Percentiles rank a stretch among this genome's conserved stretches.
Evolutionary conservation across 2,113 vertebrate genomes (phyloP).

Genomic region (Pithys albifrons): DNA sequence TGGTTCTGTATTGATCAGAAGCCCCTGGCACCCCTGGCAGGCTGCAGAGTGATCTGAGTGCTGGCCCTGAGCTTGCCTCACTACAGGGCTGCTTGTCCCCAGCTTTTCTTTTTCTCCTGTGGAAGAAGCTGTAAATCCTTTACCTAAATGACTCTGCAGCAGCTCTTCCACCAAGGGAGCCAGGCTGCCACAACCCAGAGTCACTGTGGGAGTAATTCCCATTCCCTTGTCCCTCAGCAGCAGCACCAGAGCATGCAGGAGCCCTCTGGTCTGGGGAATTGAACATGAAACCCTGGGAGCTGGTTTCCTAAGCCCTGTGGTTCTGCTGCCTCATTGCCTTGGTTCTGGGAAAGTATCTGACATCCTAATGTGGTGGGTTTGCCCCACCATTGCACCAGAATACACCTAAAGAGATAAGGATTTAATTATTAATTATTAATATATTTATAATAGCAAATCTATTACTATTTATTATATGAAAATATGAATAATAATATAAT

Average conservation of each 20-base stretch:
- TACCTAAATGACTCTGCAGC: not conserved
- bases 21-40: not conserved
- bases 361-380: not conserved
- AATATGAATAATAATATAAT: not conserved
- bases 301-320: not conserved
- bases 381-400: not conserved
- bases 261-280: not conserved
- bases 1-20: not conserved
- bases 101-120: not conserved
- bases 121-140: not conserved
- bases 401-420: not conserved
- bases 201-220: not conserved
- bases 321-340: not conserved
- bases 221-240: not conserved
- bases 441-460: not conserved
- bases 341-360: not conserved
- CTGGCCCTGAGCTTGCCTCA: not conserved
- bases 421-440: not conserved
- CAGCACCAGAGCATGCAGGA: not conserved
- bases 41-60: not conserved
- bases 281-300: not conserved
- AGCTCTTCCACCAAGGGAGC: not conserved
- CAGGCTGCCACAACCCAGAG: not conserved
- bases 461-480: not conserved
- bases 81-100: not conserved